phyloP scores from a whole-genome alignment of 2,113 vertebrate species.

The Neotoma lepida region DNA sequence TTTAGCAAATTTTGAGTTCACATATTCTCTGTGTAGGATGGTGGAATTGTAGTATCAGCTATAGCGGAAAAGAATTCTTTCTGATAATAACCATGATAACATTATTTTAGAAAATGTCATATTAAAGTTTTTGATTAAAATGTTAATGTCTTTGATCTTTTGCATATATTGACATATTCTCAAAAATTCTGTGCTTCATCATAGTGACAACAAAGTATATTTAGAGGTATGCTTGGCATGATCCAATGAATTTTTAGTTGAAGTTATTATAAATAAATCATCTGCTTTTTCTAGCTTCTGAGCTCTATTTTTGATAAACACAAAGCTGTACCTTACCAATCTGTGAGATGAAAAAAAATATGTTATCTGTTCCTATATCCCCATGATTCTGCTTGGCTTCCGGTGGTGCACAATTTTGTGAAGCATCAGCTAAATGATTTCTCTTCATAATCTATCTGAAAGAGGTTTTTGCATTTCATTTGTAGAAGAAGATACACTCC shows the following conservation, averaged over 20 bases:
- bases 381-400: slow-evolving; percentile 59
- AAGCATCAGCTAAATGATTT: slow-evolving; percentile 55
- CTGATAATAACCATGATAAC: background rate
- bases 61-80: slow-evolving; percentile 19
- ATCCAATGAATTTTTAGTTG: slow-evolving; percentile 51
- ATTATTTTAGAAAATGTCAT: slow-evolving; percentile 50
- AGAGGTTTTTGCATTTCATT: slow-evolving; percentile 5
- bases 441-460: slow-evolving; percentile 3
- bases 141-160: slow-evolving; percentile 53
- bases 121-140: background rate
- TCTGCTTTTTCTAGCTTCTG: slow-evolving; percentile 34
- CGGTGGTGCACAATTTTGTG: slow-evolving; percentile 14
- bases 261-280: slow-evolving; percentile 68
- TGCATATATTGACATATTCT: slow-evolving; percentile 23
- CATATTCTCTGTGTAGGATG: background rate
- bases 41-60: background rate
- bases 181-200: slow-evolving; percentile 42
- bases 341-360: slow-evolving; percentile 55
- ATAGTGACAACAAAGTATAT: slow-evolving; percentile 53
- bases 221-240: slow-evolving; percentile 55
- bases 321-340: slow-evolving; percentile 57
- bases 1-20: slow-evolving; percentile 34
- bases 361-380: slow-evolving; percentile 23
- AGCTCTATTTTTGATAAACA: slow-evolving; percentile 65
- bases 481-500: slow-evolving; percentile 33